Conservation (phyloP, 2,888 invertebrate genomes). For the Pyrochroa serraticornis region DNA sequence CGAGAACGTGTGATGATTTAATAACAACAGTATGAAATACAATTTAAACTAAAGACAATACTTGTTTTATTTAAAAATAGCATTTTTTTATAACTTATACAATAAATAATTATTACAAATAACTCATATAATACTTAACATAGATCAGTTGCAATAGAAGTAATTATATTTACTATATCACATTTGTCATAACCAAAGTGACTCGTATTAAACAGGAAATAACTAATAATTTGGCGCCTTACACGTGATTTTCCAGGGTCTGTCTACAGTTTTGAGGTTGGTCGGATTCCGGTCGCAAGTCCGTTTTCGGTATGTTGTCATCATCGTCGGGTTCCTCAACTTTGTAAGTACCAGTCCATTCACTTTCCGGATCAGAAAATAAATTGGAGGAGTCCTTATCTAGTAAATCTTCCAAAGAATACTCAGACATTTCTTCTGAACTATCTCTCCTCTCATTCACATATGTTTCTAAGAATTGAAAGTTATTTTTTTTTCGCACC, state of each 20-base stretch:
- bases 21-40: constrained; percentile 10
- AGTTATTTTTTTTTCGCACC: not conserved
- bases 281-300: constrained; percentile 64
- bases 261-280: constrained; percentile 46
- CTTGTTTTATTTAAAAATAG: not conserved
- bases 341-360: constrained; percentile 62
- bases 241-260: too few species aligned
- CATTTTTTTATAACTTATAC: constrained; percentile 7
- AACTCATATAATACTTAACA: constrained; percentile 20
- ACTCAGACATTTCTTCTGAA: constrained; percentile 57
- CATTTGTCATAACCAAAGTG: constrained; percentile 11
- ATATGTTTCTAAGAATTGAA: constrained; percentile 7
- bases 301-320: constrained; percentile 45
- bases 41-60: constrained; percentile 1
- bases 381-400: constrained; percentile 62
- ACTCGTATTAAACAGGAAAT: not conserved
- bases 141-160: constrained; percentile 7
- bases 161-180: constrained; percentile 16
- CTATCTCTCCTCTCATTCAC: constrained; percentile 18
- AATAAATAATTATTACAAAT: constrained; percentile 7
- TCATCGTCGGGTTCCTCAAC: constrained; percentile 50
- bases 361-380: constrained; percentile 76
- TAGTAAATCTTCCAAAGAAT: constrained; percentile 63
- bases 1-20: not conserved
- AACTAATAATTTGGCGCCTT: too few species aligned